These are phyloP conservation scores for Tenualosa ilisha DNA, from an alignment of 2,797 vertebrate species.

Conservation along the genomic window DNA sequence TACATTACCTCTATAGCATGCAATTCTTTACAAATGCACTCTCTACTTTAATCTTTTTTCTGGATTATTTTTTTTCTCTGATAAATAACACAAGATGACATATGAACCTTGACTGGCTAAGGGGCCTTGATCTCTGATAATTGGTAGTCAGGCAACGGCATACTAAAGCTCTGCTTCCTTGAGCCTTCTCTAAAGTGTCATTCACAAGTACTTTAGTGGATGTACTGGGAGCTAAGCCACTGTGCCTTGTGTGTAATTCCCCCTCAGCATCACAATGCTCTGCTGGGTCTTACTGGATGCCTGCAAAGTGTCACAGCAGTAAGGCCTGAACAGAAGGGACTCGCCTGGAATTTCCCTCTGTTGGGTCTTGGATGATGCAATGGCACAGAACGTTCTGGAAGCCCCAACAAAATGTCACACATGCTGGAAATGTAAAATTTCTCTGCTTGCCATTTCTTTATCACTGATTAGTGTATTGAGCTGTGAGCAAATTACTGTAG, in stretches of 20 bases:
- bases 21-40: neutral
- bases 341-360: constrained; percentile 1
- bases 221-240: neutral
- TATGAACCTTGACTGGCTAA: neutral
- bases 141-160: neutral
- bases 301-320: neutral
- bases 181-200: constrained; percentile 13
- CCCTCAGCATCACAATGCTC: neutral
- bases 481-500: neutral
- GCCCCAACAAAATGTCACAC: neutral
- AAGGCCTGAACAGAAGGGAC: neutral
- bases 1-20: neutral
- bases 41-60: neutral
- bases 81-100: neutral
- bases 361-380: neutral
- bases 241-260: neutral
- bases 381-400: constrained; percentile 10
- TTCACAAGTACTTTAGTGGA: neutral
- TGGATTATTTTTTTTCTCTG: neutral
- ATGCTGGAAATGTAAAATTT: neutral
- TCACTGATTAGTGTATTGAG: neutral
- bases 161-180: neutral
- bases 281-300: neutral
- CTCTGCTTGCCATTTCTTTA: neutral
- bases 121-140: neutral